Conservation (phyloP, 64 coral and sea anemone species). For the Porites lutea region DNA sequence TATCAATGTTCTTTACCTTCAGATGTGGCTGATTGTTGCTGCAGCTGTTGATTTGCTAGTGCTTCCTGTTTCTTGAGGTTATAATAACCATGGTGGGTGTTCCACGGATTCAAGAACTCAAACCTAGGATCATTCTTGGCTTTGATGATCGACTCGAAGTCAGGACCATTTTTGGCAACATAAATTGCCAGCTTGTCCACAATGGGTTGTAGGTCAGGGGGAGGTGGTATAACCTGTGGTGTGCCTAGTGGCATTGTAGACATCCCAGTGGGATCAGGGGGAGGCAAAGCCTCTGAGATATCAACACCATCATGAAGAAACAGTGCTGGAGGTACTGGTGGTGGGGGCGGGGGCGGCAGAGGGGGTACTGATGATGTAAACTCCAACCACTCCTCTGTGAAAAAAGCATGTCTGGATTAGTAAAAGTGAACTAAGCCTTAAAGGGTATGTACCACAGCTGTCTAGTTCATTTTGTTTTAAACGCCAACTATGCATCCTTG, state of each 20-base stretch:
- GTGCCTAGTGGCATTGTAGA: constrained; percentile 13
- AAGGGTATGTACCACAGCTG: too few species aligned
- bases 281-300: not conserved
- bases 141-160: constrained; percentile 94
- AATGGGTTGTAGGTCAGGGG: constrained; percentile 97
- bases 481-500: too few species aligned
- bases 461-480: too few species aligned
- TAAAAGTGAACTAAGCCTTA: too few species aligned
- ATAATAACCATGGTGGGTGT: constrained; percentile 83
- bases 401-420: not conserved
- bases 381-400: constrained; percentile 61
- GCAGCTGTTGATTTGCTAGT: not conserved
- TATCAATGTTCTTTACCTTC: not conserved
- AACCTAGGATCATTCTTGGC: constrained; percentile 93
- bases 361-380: not conserved
- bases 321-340: constrained; percentile 54
- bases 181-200: constrained; percentile 95
- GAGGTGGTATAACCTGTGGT: constrained; percentile 82
- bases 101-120: constrained; percentile 91
- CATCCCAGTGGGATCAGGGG: constrained; percentile 5
- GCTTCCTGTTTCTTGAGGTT: constrained; percentile 78
- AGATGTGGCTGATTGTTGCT: not conserved
- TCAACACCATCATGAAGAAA: constrained; percentile 29
- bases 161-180: constrained; percentile 93
- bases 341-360: constrained; percentile 76